These are phyloP conservation scores for Oreochromis aureus DNA, from an alignment of 2,113 vertebrate species.

Conservation along the genomic window DNA sequence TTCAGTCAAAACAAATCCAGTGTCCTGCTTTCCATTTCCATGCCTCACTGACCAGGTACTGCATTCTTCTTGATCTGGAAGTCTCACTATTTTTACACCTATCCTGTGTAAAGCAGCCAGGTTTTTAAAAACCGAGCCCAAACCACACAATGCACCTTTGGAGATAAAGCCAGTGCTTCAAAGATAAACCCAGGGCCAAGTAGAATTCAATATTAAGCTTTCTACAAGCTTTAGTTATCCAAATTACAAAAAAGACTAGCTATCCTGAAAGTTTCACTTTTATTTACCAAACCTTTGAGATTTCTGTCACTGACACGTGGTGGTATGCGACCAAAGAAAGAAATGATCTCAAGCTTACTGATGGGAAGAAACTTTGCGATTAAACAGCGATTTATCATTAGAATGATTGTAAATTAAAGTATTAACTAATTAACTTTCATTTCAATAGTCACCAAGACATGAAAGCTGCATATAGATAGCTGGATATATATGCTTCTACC, in stretches of 20 bases:
- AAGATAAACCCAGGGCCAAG: neutral
- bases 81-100: neutral
- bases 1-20: neutral
- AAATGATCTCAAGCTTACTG: neutral
- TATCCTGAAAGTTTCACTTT: neutral
- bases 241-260: neutral
- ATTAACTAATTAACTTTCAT: neutral
- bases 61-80: neutral
- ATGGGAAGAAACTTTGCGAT: neutral
- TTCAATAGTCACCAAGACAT: neutral
- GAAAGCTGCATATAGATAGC: neutral
- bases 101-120: neutral
- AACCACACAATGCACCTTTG: neutral
- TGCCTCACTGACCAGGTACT: neutral
- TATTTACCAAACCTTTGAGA: neutral
- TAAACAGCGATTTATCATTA: neutral
- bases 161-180: neutral
- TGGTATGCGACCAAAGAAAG: neutral
- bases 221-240: neutral
- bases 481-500: neutral
- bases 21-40: neutral
- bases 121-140: neutral
- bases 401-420: neutral
- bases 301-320: neutral
- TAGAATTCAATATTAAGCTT: neutral